A percentile compares a stretch with the other conserved stretches of the same genome.
phyloP scores from a whole-genome alignment of 2,797 vertebrate genomes.

The Psittacula echo region DNA sequence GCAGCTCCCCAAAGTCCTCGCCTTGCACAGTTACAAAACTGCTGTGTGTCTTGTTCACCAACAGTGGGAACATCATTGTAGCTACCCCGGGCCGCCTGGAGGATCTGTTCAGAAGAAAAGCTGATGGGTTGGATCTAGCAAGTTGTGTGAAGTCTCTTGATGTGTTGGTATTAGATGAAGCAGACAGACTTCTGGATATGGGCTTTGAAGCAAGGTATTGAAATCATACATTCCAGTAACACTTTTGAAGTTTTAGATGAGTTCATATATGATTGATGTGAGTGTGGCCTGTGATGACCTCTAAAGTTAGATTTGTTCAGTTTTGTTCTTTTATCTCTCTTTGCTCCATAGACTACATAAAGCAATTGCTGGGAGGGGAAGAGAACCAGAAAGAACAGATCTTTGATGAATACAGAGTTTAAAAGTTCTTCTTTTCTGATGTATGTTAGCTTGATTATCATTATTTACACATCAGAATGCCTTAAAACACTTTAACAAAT shows the following conservation, averaged over 20 bases:
- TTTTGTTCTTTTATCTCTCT: not conserved
- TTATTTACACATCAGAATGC: not conserved
- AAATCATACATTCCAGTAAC: not conserved
- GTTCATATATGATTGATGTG: not conserved
- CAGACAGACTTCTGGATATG: conserved; percentile 95
- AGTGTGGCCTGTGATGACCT: fast-evolving
- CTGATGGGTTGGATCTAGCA: conserved; percentile 89
- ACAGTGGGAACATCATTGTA: conserved; percentile 92
- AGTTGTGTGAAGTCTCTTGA: conserved; percentile 87
- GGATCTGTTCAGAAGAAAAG: conserved; percentile 94
- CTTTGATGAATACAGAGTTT: not conserved
- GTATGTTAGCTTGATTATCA: not conserved
- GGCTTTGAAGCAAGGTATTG: conserved; percentile 92
- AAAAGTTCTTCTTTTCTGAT: not conserved
- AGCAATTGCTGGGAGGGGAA: not conserved
- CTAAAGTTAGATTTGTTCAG: not conserved
- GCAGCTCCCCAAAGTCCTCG: fast-evolving
- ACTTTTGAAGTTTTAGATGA: not conserved
- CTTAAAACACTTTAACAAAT: not conserved
- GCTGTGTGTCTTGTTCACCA: not conserved
- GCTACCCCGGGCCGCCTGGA: conserved; percentile 94
- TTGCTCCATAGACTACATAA: not conserved
- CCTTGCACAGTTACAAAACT: too few species aligned
- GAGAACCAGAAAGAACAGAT: not conserved
- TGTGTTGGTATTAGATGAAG: conserved; percentile 95